These are phyloP conservation scores for Sinocyclocheilus anophthalmus DNA, from an alignment of 2,113 vertebrate genomes.

Conservation along the genomic window DNA sequence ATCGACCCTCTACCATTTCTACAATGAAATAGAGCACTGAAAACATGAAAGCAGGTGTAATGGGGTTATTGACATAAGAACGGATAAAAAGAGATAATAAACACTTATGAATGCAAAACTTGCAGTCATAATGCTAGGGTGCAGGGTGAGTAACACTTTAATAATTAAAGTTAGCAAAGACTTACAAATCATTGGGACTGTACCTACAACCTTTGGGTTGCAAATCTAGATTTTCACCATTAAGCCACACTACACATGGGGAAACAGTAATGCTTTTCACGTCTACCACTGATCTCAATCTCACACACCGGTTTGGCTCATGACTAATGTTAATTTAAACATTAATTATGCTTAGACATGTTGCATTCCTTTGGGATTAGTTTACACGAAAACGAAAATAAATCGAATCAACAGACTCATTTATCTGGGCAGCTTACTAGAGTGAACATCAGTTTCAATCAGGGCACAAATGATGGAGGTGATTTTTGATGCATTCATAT, in stretches of 20 bases:
- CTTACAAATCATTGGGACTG: too few relatives aligned
- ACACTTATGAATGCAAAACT: neutral
- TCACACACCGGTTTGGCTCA: too few relatives aligned
- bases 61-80: neutral
- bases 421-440: neutral
- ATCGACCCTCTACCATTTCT: neutral
- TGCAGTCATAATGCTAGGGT: neutral
- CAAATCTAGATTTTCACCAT: too few relatives aligned
- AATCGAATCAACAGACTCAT: constrained; percentile 13
- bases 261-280: too few relatives aligned
- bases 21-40: neutral
- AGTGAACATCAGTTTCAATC: constrained; percentile 11
- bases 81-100: neutral
- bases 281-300: neutral
- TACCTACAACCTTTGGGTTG: too few relatives aligned
- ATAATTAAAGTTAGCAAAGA: too few relatives aligned
- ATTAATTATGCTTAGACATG: constrained; percentile 14
- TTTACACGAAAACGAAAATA: neutral
- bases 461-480: constrained; percentile 25
- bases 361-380: neutral
- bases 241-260: too few relatives aligned
- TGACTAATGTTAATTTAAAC: constrained; percentile 13
- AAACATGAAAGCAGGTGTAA: neutral
- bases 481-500: constrained; percentile 27
- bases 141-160: neutral